Evolutionary conservation across 2,113 vertebrate genomes (phyloP).

Genomic region (Athene cunicularia): DNA sequence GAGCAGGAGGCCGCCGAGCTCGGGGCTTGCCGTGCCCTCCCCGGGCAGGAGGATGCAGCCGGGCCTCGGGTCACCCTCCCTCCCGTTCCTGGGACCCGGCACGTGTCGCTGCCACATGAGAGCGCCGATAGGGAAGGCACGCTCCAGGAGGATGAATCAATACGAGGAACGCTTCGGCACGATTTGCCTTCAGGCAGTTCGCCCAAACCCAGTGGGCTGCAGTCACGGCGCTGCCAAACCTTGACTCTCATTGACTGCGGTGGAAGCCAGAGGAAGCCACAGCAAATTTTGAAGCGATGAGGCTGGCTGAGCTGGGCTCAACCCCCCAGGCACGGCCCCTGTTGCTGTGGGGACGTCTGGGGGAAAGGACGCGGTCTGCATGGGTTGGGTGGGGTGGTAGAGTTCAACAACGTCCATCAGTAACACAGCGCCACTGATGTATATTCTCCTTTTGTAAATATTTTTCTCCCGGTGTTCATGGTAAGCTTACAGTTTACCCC

Average conservation of each 20-base stretch:
- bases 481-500: not conserved
- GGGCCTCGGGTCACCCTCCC: not conserved
- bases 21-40: accelerated
- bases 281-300: accelerated
- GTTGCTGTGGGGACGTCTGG: accelerated
- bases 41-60: no score
- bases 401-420: accelerated
- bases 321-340: not conserved
- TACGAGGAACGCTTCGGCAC: accelerated
- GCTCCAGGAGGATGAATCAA: not conserved
- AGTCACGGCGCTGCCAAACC: not conserved
- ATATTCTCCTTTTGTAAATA: not conserved
- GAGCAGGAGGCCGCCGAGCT: not conserved
- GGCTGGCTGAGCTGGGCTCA: not conserved
- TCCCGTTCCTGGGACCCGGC: accelerated
- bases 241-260: accelerated
- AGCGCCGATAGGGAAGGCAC: no score
- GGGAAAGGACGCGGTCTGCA: accelerated
- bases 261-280: not conserved
- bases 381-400: not conserved
- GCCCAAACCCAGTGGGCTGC: not conserved
- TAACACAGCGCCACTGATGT: not conserved
- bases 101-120: accelerated
- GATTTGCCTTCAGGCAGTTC: not conserved
- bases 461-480: not conserved